phyloP scores from a whole-genome alignment of 2,113 vertebrate genomes.

The Nansenia antarctica region DNA sequence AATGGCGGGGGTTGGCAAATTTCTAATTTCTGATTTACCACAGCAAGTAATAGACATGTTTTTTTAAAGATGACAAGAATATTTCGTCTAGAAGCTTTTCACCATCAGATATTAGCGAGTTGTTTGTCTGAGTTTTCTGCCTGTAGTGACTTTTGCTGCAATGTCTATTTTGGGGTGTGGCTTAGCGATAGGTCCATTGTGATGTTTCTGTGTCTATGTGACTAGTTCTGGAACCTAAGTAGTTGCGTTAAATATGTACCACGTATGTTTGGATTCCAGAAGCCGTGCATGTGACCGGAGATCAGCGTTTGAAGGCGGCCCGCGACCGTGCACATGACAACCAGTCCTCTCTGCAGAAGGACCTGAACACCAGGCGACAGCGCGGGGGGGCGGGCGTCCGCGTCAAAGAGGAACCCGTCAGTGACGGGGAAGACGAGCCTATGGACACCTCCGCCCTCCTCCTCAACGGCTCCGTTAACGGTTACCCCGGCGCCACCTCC shows the following conservation, averaged over 20 bases:
- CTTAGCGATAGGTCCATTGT: too few relatives aligned
- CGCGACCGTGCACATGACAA: conserved; percentile 81
- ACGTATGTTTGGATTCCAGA: conserved; percentile 54
- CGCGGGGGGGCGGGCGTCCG: conserved; percentile 28
- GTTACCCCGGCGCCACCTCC: conserved; percentile 63
- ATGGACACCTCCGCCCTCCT: conserved; percentile 84
- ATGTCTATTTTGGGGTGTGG: too few relatives aligned
- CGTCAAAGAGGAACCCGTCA: conserved; percentile 80
- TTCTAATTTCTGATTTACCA: too few relatives aligned
- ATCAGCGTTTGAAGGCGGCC: conserved; percentile 84
- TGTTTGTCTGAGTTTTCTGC: too few relatives aligned
- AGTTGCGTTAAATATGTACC: too few relatives aligned
- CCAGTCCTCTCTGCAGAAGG: conserved; percentile 79
- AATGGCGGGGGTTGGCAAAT: too few relatives aligned
- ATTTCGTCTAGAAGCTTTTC: too few relatives aligned
- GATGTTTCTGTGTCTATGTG: too few relatives aligned
- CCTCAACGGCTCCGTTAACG: conserved; percentile 80
- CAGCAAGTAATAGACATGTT: too few relatives aligned
- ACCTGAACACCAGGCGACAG: conserved; percentile 70
- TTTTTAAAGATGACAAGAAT: too few relatives aligned
- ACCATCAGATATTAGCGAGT: too few relatives aligned
- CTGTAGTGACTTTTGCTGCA: too few relatives aligned
- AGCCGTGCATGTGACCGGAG: conserved; percentile 79
- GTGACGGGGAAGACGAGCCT: conserved; percentile 76
- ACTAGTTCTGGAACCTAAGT: neutral